Evolutionary conservation across 92 coral and sea anemone species (phyloP), one percentile per base, ranked within the genome.

Genomic region (Porites divaricata): DNA sequence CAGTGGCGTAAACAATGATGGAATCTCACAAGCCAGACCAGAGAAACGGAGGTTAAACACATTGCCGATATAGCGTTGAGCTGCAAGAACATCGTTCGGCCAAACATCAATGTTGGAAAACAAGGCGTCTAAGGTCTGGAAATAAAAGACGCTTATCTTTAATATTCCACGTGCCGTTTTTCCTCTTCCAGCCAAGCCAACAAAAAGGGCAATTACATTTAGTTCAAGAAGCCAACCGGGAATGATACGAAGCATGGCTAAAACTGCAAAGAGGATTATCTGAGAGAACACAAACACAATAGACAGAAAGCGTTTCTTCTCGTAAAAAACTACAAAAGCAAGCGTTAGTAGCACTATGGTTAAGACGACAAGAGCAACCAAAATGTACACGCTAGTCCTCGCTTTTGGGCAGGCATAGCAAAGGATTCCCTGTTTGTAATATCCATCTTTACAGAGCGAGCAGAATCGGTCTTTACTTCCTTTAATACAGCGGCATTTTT

Each of bases 111-210:
- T 83, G 69, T 87, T 89, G 51, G 98, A 89, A 22, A 94, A 50
- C 85, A 94, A 67, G 25, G 94, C 95, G 75, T 94, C 95, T 14
- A 92, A 86, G 19, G 88, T 86, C 63, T 94, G 98, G 23, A 94
- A 84, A 81, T 89, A 92, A 76, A 94, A 94, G 13, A 94, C 81
- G 48, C 92, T 76, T 58, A 92, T 94, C 79, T 88, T 92, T 24
- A 88, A 26, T 35, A 87, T 80, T 77, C 93, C 92, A 35, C 94
- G 64, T 16, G 91, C 93, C 15, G 70, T 48, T 15, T 72, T 85
- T 19, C 92, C 94, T 25, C 86, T 82, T 69, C 93, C 96, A 62
- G 77, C 75, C 63, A 94, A 79, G 77, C 91, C 93, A 63, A 94
- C 68, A 4, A 94, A 57, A 51, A 93, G 75, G n/a, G 89, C 88